phyloP scores from a whole-genome alignment of 2,113 vertebrate genomes.

The Reinhardtius hippoglossoides region DNA sequence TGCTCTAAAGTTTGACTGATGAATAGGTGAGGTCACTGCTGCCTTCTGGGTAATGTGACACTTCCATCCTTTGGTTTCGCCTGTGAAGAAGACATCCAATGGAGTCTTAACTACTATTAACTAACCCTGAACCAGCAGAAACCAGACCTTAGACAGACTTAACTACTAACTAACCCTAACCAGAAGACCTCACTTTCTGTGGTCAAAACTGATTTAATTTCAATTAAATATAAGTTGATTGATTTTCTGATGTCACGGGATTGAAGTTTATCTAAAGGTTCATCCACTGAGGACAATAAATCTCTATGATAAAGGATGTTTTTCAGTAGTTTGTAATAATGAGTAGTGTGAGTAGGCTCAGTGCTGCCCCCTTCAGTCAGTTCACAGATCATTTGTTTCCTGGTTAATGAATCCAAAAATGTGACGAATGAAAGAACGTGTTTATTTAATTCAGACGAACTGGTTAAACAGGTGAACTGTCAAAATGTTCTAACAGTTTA shows the following conservation, averaged over 20 bases:
- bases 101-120: too few relatives aligned
- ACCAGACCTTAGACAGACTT: too few relatives aligned
- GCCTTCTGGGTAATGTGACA: slow-evolving; percentile 10
- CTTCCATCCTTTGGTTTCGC: too few relatives aligned
- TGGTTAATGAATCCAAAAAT: too few relatives aligned
- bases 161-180: too few relatives aligned
- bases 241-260: neutral
- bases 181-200: too few relatives aligned
- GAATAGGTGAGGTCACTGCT: slow-evolving; percentile 2
- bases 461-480: too few relatives aligned
- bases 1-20: neutral
- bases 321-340: neutral
- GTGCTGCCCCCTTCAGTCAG: neutral
- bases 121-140: too few relatives aligned
- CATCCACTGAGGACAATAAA: neutral
- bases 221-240: neutral
- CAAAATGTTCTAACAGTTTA: too few relatives aligned
- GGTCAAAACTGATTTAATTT: too few relatives aligned
- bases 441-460: neutral
- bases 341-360: too few relatives aligned
- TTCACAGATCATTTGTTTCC: neutral
- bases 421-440: neutral
- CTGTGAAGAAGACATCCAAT: neutral
- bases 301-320: neutral
- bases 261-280: neutral